Base-by-base conservation (phyloP, 2,888 invertebrate species). In the Phymatocera aterrima region DNA sequence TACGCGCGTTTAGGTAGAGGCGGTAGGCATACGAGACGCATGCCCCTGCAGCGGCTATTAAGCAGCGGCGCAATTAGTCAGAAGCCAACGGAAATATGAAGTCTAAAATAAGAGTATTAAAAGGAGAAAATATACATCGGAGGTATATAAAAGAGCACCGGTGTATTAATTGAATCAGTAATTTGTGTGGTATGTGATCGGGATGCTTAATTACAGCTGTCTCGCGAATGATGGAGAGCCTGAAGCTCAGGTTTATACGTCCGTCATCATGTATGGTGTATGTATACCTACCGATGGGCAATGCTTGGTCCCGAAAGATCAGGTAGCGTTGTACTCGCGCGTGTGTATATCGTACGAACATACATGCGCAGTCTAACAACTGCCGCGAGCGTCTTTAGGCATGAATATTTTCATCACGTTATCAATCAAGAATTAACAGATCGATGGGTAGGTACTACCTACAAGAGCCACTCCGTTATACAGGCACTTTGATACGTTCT, bases 361-460 rank as follows among this genome's bases (percentile, higher is more conserved):
- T n/a, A n/a, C n/a, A n/a, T n/a, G n/a, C n/a, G n/a, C n/a, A 3
- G 10, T 37, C 34, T 24, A 28, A 21, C 64, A 64, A 18, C 8
- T 28, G 68, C 68, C 46, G 24, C 15, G 15, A 46, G 68, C 46
- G 15, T 68, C 28, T 34, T 8, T n/a, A n/a, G 34, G 51, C 72
- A 37, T 78, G 78, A 78, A 78, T 78, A 78, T 74, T 78, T 78
- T 78, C 78, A 78, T 74, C 78, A 72, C 78, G 72, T 78, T 78
- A 78, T 78, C 78, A 78, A 78, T 78, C 78, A 72, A 34, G 60
- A 74, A 60, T 78, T 48, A 78, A 78, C 72, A 24, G 72, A 78
- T 57, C 72, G 78, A 34, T 3, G 65, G n/a, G n/a, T n/a, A 51
- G 51, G 34, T 12, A 48, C n/a, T 2, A 10, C 5, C 34, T 12